Conservation (phyloP, 1,140 invertebrate genomes). For the Anoplolepis gracilipes region DNA sequence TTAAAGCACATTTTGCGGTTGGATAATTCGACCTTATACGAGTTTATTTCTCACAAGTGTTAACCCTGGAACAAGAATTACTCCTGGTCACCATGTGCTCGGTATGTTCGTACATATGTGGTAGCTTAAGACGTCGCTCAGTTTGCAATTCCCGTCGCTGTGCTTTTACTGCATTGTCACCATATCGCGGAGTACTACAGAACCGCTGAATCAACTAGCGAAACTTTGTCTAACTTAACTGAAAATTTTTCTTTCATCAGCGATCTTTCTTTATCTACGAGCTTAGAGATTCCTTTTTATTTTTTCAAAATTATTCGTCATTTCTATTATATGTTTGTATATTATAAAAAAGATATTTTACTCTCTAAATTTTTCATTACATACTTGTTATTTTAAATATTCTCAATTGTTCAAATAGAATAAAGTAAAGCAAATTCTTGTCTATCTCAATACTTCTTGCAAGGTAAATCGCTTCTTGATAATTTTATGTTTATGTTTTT, state of each 20-base stretch:
- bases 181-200: conserved; percentile 41
- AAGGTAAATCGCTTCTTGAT: not conserved
- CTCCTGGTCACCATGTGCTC: conserved; percentile 30
- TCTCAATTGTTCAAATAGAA: not conserved
- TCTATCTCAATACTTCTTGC: not conserved
- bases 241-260: conserved; percentile 40
- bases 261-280: not conserved
- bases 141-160: conserved; percentile 62
- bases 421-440: not conserved
- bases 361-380: not conserved
- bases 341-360: conserved; percentile 12
- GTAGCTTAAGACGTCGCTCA: conserved; percentile 55
- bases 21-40: conserved; percentile 60
- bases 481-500: not conserved
- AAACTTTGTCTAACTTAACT: conserved; percentile 53
- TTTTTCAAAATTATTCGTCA: conserved; percentile 9
- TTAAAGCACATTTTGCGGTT: conserved; percentile 36
- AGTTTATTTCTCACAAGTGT: conserved; percentile 63
- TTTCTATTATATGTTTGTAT: conserved; percentile 2
- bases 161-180: conserved; percentile 55
- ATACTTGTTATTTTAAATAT: not conserved
- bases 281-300: not conserved
- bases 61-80: conserved; percentile 52
- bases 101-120: conserved; percentile 56
- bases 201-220: conserved; percentile 10